phyloP scores from a whole-genome alignment of 2,888 invertebrate species.

The Glaucopsyche alexis region DNA sequence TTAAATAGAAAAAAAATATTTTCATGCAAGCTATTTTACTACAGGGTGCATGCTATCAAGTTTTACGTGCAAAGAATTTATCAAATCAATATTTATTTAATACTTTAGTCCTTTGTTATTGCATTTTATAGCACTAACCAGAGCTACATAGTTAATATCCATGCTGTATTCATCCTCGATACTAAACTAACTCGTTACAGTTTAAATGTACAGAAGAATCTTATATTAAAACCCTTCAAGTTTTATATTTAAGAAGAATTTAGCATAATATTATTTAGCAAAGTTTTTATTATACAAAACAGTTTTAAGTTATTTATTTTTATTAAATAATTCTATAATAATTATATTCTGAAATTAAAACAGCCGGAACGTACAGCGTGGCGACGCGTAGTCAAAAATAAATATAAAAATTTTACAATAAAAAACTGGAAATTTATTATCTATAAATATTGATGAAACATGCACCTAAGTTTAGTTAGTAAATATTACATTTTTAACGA shows the following conservation, averaged over 20 bases:
- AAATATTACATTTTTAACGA: too few species aligned
- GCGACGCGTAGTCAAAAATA: background rate
- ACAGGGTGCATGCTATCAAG: conserved; percentile 66
- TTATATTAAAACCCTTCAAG: background rate
- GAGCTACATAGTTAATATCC: conserved; percentile 37
- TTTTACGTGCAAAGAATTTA: conserved; percentile 51
- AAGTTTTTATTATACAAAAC: background rate
- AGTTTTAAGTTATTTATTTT: background rate
- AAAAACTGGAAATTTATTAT: too few species aligned
- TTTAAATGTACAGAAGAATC: background rate
- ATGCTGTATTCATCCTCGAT: conserved; percentile 34
- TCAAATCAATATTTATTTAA: conserved; percentile 21
- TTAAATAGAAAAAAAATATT: conserved; percentile 53
- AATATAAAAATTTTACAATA: too few species aligned
- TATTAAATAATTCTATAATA: background rate
- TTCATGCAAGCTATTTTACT: conserved; percentile 74
- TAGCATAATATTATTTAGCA: background rate
- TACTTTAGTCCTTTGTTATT: background rate
- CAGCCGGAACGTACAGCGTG: conserved; percentile 12
- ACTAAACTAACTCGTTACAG: background rate
- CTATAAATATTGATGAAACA: background rate
- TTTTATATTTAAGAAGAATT: background rate
- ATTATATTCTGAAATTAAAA: background rate
- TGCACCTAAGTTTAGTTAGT: background rate
- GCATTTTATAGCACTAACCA: conserved; percentile 45